A percentile compares a stretch with the other conserved stretches of the same genome.
Conservation (phyloP, 1,140 invertebrate genomes). For the Phocides pigmalion region DNA sequence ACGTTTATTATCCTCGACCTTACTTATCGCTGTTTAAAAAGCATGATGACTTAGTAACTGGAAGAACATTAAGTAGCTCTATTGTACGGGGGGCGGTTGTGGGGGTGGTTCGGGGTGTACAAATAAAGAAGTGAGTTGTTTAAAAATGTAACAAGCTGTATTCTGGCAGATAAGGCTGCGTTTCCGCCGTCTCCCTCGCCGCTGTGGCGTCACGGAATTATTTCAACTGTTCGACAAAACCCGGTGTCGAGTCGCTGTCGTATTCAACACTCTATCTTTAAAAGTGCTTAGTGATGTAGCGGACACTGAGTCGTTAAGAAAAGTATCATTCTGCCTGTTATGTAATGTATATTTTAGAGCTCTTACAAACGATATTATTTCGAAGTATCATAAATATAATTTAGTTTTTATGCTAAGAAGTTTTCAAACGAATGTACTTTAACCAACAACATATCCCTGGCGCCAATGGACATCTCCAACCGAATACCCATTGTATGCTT, state of each 20-base stretch:
- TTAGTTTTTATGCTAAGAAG: too few relatives aligned
- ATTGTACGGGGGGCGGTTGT: slow-evolving; percentile 59
- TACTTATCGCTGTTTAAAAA: slow-evolving; percentile 79
- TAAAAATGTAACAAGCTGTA: slow-evolving; percentile 83
- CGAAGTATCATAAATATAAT: too few relatives aligned
- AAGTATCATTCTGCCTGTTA: too few relatives aligned
- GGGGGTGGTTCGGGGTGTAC: slow-evolving; percentile 49
- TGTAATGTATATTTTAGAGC: too few relatives aligned
- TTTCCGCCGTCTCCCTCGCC: slow-evolving; percentile 71
- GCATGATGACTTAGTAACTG: slow-evolving; percentile 82
- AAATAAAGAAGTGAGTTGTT: slow-evolving; percentile 81
- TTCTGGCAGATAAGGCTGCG: slow-evolving; percentile 78
- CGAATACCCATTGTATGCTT: too few relatives aligned
- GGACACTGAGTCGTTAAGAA: background rate
- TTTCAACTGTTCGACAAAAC: slow-evolving; percentile 77
- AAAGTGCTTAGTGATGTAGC: slow-evolving; percentile 70
- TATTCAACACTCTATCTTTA: slow-evolving; percentile 80
- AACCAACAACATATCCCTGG: too few relatives aligned
- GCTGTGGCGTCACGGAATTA: slow-evolving; percentile 64
- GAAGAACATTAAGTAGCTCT: slow-evolving; percentile 79
- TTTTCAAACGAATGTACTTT: too few relatives aligned
- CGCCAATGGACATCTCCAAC: too few relatives aligned
- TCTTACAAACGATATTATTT: too few relatives aligned
- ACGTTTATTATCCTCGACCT: slow-evolving; percentile 78
- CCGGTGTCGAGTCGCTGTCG: slow-evolving; percentile 74